Conservation (phyloP, 2,113 vertebrate species). For the Scomber japonicus region DNA sequence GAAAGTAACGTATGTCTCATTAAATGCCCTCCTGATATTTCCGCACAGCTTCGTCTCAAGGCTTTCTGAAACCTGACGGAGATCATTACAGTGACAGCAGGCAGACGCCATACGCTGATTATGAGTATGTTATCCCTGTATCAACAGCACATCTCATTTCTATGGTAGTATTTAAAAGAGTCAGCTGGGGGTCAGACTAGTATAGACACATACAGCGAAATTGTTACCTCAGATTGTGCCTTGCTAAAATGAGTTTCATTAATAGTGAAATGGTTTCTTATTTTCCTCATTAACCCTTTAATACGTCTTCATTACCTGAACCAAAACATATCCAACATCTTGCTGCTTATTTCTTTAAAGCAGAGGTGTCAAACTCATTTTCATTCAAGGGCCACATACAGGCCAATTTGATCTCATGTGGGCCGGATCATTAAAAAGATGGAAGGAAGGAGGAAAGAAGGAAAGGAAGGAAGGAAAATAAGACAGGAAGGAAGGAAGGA, state of each 20-base stretch:
- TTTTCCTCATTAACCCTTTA: background rate
- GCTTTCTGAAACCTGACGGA: conserved; percentile 11
- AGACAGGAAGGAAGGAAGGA: too few species aligned
- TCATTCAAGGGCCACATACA: too few species aligned
- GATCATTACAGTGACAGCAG: conserved; percentile 30
- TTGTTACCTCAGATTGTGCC: background rate
- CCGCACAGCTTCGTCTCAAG: conserved; percentile 16
- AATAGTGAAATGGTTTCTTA: background rate
- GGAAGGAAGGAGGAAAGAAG: too few species aligned
- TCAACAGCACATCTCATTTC: background rate
- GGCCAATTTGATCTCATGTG: too few species aligned
- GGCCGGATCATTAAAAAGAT: too few species aligned
- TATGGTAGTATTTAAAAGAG: conserved; percentile 1
- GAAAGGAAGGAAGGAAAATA: too few species aligned
- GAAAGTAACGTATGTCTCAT: conserved; percentile 47
- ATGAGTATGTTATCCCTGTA: conserved; percentile 13
- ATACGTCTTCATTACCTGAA: background rate
- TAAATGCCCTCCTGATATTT: conserved; percentile 45
- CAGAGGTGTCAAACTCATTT: too few species aligned
- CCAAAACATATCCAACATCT: background rate
- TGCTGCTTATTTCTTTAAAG: background rate
- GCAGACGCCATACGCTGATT: conserved; percentile 14
- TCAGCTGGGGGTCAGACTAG: background rate
- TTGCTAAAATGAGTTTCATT: too few species aligned
- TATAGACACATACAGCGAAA: background rate